Percentiles rank a stretch among this genome's conserved stretches.
phyloP scores from a whole-genome alignment of 1,140 invertebrate species.

The Leptinotarsa lineolata region DNA sequence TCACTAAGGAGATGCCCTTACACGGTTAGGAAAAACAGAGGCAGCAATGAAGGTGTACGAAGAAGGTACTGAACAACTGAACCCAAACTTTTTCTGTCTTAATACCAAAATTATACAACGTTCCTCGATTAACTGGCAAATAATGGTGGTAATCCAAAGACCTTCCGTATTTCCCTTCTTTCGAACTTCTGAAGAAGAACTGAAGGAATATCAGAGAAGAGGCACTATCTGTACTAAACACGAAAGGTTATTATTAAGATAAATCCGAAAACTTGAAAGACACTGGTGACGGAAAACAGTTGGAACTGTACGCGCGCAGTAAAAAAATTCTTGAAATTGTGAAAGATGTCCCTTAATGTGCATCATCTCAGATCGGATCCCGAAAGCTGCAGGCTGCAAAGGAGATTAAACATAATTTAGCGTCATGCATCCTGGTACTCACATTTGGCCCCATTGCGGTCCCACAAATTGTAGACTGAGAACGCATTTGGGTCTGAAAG shows the following conservation, averaged over 20 bases:
- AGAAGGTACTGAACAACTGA: conserved; percentile 69
- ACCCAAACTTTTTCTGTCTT: conserved; percentile 75
- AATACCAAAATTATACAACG: conserved; percentile 82
- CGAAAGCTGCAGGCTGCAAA: conserved; percentile 68
- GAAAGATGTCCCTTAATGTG: conserved; percentile 74
- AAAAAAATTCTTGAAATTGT: conserved; percentile 62
- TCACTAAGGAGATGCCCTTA: too few relatives aligned
- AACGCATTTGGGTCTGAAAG: conserved; percentile 80
- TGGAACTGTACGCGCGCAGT: conserved; percentile 76
- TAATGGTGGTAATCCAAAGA: conserved; percentile 80
- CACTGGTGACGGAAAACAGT: conserved; percentile 81
- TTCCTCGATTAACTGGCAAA: conserved; percentile 68
- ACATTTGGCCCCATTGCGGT: conserved; percentile 87
- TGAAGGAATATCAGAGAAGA: conserved; percentile 79
- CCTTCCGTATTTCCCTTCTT: conserved; percentile 65
- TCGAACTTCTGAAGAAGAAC: conserved; percentile 67
- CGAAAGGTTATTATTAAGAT: conserved; percentile 63
- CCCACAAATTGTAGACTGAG: conserved; percentile 86
- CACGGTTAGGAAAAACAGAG: too few relatives aligned
- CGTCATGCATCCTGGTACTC: conserved; percentile 77
- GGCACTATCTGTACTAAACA: conserved; percentile 68
- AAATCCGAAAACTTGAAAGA: conserved; percentile 79
- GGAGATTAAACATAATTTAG: conserved; percentile 87
- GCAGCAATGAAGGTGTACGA: conserved; percentile 77
- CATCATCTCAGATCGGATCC: conserved; percentile 68